phyloP scores from a whole-genome alignment of 2,888 invertebrate genomes.

The Torymus tubicola region DNA sequence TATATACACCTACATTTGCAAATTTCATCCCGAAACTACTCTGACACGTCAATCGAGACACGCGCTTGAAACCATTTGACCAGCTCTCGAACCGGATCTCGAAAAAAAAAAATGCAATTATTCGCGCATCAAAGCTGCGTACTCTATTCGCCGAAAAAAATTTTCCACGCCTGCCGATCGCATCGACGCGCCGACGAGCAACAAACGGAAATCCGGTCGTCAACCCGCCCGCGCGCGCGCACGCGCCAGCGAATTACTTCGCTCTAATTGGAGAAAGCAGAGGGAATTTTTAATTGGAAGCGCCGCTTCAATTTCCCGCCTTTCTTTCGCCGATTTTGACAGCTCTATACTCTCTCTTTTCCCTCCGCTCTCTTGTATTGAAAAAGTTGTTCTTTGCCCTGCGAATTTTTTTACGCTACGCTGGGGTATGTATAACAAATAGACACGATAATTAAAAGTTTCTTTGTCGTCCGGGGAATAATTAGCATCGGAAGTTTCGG shows the following conservation, averaged over 20 bases:
- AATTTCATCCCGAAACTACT: no score
- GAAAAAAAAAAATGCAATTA: neutral
- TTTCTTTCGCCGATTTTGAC: constrained; percentile 46
- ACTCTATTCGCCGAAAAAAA: no score
- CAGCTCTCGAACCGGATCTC: neutral
- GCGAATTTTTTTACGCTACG: neutral
- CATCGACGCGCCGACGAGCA: no score
- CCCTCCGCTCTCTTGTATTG: constrained; percentile 44
- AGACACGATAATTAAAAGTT: constrained; percentile 41
- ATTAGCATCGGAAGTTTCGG: neutral
- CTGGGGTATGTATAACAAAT: constrained; percentile 10
- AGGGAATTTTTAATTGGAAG: constrained; percentile 51
- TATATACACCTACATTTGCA: no score
- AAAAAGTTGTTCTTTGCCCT: constrained; percentile 25
- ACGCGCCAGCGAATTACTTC: constrained; percentile 1
- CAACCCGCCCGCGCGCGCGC: neutral
- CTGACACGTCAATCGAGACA: no score
- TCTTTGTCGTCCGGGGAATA: constrained; percentile 35
- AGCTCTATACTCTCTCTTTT: constrained; percentile 8
- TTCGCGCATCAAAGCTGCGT: neutral
- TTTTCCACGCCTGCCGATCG: no score
- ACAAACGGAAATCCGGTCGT: constrained; percentile 5
- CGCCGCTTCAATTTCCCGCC: constrained; percentile 36
- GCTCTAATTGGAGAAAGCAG: constrained; percentile 35
- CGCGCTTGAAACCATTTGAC: no score